Conservation (phyloP, 2,113 vertebrate genomes). For the Merops nubicus region DNA sequence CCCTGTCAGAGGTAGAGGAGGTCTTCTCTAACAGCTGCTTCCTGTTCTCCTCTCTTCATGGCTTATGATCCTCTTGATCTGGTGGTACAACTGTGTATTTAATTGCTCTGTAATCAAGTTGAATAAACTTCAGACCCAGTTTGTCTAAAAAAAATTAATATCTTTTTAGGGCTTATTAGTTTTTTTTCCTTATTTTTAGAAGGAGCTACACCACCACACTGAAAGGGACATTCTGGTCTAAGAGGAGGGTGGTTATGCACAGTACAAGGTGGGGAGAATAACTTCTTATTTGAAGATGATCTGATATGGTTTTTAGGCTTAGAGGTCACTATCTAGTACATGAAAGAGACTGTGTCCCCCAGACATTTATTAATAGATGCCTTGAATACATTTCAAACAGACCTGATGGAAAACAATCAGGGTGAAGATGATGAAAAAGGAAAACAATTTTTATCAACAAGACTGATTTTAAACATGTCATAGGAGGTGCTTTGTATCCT, state of each 20-base stretch:
- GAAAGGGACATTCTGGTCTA: not conserved
- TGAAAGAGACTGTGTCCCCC: not conserved
- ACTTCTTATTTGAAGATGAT: not conserved
- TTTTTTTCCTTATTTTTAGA: not conserved
- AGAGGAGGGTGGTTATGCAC: not conserved
- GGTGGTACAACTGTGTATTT: not conserved
- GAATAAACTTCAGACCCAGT: not conserved
- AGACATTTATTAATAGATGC: not conserved
- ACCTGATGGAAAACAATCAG: not conserved
- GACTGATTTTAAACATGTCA: not conserved
- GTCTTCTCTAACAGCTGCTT: not conserved
- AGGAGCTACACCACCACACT: not conserved
- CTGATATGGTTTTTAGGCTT: not conserved
- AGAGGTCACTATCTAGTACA: not conserved
- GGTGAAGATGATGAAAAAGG: not conserved
- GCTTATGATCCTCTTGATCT: not conserved
- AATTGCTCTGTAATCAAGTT: not conserved
- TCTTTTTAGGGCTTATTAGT: no score
- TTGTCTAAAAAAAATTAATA: not conserved
- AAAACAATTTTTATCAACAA: not conserved
- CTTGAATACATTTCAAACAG: not conserved
- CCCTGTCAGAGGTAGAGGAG: not conserved
- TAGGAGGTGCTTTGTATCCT: not conserved
- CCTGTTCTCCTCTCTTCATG: not conserved
- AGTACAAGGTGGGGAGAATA: not conserved